Conservation (phyloP, 1,140 invertebrate species). For the Thaumatotibia leucotreta region DNA sequence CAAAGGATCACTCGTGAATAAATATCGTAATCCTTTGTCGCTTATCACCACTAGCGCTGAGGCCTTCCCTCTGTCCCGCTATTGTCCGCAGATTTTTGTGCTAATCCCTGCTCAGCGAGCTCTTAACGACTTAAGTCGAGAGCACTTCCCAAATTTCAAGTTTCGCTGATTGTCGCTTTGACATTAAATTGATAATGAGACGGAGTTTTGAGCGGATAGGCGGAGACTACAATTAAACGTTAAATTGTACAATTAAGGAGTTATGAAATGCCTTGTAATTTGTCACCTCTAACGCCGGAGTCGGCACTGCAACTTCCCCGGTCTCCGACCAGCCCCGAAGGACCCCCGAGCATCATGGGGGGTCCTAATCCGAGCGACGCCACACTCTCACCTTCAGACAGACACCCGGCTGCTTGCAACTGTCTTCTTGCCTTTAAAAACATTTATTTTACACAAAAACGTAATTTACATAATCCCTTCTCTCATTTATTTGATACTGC, state of each 20-base stretch:
- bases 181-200: constrained; percentile 7
- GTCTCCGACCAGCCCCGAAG: constrained; percentile 80
- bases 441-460: background rate
- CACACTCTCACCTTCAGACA: constrained; percentile 85
- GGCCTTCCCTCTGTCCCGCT: background rate
- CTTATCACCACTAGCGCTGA: constrained; percentile 1
- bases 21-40: constrained; percentile 13
- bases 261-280: constrained; percentile 13
- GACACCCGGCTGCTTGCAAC: constrained; percentile 82
- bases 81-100: constrained; percentile 12
- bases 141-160: background rate
- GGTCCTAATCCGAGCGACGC: constrained; percentile 81
- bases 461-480: background rate
- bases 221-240: background rate
- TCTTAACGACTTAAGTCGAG: constrained; percentile 6
- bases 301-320: constrained; percentile 92
- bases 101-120: constrained; percentile 9
- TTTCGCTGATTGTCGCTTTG: constrained; percentile 6
- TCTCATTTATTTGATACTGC: background rate
- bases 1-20: constrained; percentile 5
- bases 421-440: constrained; percentile 81
- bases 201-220: background rate
- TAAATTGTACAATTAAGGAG: background rate
- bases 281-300: constrained; percentile 81
- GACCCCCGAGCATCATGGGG: constrained; percentile 80